Percentiles rank a stretch among this genome's conserved stretches.
Conservation (phyloP, 2,888 invertebrate species). For the Ypsolopha sequella region DNA sequence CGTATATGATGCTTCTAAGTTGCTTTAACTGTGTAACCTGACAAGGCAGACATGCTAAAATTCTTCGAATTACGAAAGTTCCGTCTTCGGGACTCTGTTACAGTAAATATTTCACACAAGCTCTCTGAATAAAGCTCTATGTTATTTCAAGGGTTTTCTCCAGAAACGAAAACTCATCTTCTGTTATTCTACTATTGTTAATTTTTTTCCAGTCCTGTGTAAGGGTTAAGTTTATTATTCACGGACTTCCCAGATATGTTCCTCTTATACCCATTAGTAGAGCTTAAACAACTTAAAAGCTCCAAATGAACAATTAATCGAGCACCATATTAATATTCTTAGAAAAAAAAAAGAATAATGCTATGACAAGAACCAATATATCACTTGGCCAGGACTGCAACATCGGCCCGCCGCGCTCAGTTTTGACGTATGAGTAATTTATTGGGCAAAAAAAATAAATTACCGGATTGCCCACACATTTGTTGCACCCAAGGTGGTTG, state of each 20-base stretch:
- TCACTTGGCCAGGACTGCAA: constrained; percentile 30
- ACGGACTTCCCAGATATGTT: background rate
- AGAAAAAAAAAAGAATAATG: constrained; percentile 31
- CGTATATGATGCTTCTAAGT: no score
- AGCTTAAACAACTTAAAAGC: constrained; percentile 27
- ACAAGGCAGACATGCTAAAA: no score
- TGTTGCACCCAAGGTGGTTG: constrained; percentile 60
- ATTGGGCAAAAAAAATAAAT: constrained; percentile 67
- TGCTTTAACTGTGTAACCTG: no score
- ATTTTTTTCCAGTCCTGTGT: background rate
- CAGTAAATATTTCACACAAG: no score
- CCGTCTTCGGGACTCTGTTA: no score
- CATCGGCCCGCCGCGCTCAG: constrained; percentile 23
- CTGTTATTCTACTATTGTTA: no score
- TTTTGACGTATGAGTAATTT: constrained; percentile 70
- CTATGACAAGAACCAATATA: constrained; percentile 64
- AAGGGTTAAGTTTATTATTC: background rate
- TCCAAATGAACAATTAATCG: constrained; percentile 43
- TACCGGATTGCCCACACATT: constrained; percentile 66
- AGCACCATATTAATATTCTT: constrained; percentile 42
- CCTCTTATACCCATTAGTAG: constrained; percentile 30
- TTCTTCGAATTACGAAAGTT: no score
- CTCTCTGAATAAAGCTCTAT: no score
- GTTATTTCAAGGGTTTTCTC: no score
- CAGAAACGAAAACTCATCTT: no score